Base-by-base conservation (phyloP, 2,888 invertebrate species). In the Pandemis corylana region DNA sequence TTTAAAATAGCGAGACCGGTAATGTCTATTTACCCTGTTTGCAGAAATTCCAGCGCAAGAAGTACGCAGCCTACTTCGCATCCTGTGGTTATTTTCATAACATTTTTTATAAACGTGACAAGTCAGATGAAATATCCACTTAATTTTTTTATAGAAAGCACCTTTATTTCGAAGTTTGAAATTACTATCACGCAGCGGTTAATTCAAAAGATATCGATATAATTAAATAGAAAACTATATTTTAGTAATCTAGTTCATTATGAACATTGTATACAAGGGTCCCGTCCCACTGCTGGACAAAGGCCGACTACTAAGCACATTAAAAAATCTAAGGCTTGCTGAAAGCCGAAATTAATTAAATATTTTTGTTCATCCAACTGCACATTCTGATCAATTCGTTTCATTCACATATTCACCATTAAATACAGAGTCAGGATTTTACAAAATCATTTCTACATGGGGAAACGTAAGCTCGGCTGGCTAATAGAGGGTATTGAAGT, bases 401-500 rank as follows among this genome's bases (percentile, higher is more conserved):
- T 44, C 44, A 36, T 44, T 9, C 44, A 9, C 44, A 44, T 6
- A 9, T 9, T 7, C 9, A 7, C 44, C 5, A 44, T 44, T 6
- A 44, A 44, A 7, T 44, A 44, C 44, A 51, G 51, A 51, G n/a
- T 51, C 1, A 56, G 53, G 15, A 15, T 56, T 56, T 56, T n/a
- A 20, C 15, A 15, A 7, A 56, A 56, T 56, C 20, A 56, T 20
- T 56, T 56, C 9, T 20, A 56, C 15, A 15, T 36, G 4, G 28
- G 7, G 46, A 46, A 12, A 9, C 28, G 9, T 44, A 51, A n/a
- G n/a, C 36, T 49, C 15, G 36, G 41, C 41, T 49, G 41, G 51
- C 41, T 53, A 36, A 41, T 67, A 41, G 36, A 41, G 41, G 67
- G 65, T n/a, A 56, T 56, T 56, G 20, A 44, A 56, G 41, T 42